phyloP scores from a whole-genome alignment of 2,113 vertebrate genomes.

The Apaloderma vittatum region DNA sequence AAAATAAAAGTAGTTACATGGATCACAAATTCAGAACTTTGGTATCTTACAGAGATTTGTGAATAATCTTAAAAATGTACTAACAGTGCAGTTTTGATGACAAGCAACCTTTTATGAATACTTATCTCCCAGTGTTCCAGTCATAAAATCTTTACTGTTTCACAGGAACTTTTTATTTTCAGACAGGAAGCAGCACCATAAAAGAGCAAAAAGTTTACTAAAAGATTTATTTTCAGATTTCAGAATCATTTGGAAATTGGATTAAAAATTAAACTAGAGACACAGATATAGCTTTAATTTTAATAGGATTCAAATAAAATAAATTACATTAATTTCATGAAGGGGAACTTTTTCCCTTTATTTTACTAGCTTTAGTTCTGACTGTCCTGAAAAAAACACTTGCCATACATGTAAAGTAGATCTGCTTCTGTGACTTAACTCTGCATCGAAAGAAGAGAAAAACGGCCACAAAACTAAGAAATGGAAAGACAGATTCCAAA shows the following conservation, averaged over 20 bases:
- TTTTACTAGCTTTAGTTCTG: background rate
- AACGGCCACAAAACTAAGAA: background rate
- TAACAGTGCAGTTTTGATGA: background rate
- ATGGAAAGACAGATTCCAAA: background rate
- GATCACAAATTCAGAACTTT: background rate
- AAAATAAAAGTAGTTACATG: background rate
- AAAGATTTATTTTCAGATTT: background rate
- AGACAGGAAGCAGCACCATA: background rate
- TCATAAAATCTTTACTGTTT: background rate
- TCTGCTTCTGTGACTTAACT: background rate
- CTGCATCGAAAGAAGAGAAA: background rate
- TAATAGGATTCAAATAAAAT: fast-evolving
- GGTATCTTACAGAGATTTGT: background rate
- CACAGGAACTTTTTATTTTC: background rate
- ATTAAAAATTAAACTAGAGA: background rate
- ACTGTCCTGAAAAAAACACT: background rate
- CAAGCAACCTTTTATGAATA: background rate
- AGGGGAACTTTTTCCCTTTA: background rate
- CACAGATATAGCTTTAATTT: background rate
- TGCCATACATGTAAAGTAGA: fast-evolving
- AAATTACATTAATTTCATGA: background rate
- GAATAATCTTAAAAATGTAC: background rate
- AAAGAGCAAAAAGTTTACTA: background rate
- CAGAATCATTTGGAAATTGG: background rate
- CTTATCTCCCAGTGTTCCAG: background rate